Evolutionary conservation across 2,888 invertebrate genomes (phyloP).

Genomic region (Oscheius sp.): DNA sequence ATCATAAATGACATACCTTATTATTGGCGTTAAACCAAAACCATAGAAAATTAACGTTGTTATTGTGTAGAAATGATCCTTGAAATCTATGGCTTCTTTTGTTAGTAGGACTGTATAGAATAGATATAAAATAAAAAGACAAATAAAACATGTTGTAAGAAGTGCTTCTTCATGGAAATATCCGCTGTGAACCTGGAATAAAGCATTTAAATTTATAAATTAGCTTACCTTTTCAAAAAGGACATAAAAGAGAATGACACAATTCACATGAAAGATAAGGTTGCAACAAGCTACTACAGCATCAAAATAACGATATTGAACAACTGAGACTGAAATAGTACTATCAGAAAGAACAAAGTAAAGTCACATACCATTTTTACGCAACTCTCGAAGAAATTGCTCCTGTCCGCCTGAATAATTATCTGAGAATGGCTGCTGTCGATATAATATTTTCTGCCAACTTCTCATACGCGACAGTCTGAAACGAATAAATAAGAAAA

Average conservation of each 20-base stretch:
- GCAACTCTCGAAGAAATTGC: slow-evolving; percentile 84
- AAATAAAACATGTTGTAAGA: neutral
- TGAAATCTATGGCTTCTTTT: slow-evolving; percentile 2
- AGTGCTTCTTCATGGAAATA: slow-evolving; percentile 58
- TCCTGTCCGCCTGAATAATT: slow-evolving; percentile 86
- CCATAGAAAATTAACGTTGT: slow-evolving; percentile 85
- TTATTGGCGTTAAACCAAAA: slow-evolving; percentile 86
- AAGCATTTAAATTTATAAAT: neutral
- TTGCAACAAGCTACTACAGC: slow-evolving; percentile 82
- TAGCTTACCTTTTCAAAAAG: slow-evolving; percentile 57
- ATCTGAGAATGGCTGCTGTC: slow-evolving; percentile 85
- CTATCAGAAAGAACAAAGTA: neutral
- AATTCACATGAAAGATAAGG: slow-evolving; percentile 82
- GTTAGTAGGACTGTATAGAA: neutral
- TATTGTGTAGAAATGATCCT: slow-evolving; percentile 74
- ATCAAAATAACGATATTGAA: slow-evolving; percentile 79
- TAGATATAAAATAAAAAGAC: neutral
- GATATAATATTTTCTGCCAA: slow-evolving; percentile 90
- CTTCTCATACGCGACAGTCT: slow-evolving; percentile 1
- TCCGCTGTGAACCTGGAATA: slow-evolving; percentile 43
- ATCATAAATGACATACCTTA: slow-evolving; percentile 48
- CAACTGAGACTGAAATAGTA: slow-evolving; percentile 77
- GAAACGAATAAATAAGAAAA: neutral
- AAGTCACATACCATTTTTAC: slow-evolving; percentile 60
- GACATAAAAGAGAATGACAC: slow-evolving; percentile 69